Percentiles rank a stretch among this genome's conserved stretches.
Evolutionary conservation across 2,113 vertebrate genomes (phyloP).

Genomic region (Percopsis transmontana): DNA sequence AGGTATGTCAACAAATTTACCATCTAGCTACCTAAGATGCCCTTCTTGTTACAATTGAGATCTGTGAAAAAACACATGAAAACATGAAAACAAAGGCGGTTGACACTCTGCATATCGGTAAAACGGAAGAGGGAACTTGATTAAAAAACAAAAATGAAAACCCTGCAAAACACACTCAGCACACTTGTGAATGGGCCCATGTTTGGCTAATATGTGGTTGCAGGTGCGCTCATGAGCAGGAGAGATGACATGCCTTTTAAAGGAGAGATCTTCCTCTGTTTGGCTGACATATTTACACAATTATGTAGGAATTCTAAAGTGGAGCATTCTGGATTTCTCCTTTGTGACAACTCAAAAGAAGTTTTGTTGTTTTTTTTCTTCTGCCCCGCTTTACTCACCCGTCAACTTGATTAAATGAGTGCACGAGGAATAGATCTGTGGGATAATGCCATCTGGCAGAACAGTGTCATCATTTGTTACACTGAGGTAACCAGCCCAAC

Average conservation of each 20-base stretch:
- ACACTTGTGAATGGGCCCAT: constrained; percentile 54
- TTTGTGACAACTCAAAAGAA: constrained; percentile 57
- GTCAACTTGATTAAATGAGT: constrained; percentile 60
- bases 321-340: constrained; percentile 45
- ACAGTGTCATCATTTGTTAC: constrained; percentile 45
- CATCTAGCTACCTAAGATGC: constrained; percentile 73
- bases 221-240: constrained; percentile 49
- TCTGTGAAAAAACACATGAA: constrained; percentile 45
- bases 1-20: constrained; percentile 75
- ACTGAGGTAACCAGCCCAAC: constrained; percentile 37
- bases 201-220: constrained; percentile 61
- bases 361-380: constrained; percentile 43
- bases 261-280: constrained; percentile 62
- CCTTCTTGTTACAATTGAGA: constrained; percentile 61
- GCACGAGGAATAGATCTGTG: constrained; percentile 41
- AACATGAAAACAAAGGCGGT: constrained; percentile 48
- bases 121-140: constrained; percentile 68
- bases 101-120: constrained; percentile 29
- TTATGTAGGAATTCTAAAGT: constrained; percentile 63
- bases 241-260: constrained; percentile 67
- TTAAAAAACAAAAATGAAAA: constrained; percentile 76
- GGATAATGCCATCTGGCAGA: constrained; percentile 50
- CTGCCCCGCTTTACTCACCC: constrained; percentile 43
- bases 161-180: constrained; percentile 56
- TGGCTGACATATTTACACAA: constrained; percentile 79